Conservation (phyloP, 2,113 vertebrate species). For the Albula glossodonta region DNA sequence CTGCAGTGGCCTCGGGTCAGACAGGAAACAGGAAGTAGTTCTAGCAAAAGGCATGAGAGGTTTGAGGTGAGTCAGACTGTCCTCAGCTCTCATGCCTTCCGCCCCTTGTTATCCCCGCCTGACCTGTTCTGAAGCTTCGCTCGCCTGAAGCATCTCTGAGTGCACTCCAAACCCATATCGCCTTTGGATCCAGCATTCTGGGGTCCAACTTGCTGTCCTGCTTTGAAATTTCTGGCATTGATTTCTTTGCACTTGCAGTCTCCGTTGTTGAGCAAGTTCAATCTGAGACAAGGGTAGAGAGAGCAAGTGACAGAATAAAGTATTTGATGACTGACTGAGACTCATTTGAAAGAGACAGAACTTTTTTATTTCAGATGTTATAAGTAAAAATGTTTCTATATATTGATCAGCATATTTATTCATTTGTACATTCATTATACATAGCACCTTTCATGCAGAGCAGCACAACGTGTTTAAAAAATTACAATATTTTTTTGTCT, state of each 20-base stretch:
- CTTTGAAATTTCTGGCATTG: not conserved
- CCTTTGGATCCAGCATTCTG: not conserved
- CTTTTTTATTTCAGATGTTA: not conserved
- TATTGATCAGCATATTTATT: no score
- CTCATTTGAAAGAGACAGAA: not conserved
- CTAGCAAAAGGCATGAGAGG: not conserved
- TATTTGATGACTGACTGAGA: not conserved
- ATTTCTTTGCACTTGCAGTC: not conserved
- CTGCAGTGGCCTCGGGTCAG: not conserved
- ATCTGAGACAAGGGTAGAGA: not conserved
- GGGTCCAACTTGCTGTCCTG: not conserved
- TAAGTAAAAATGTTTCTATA: no score
- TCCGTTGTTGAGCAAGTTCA: not conserved
- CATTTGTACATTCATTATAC: no score
- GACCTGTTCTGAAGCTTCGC: not conserved
- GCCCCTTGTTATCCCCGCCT: not conserved
- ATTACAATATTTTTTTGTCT: no score
- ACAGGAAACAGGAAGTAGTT: not conserved
- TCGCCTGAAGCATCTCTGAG: not conserved
- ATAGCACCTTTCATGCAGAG: no score
- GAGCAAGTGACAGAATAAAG: not conserved
- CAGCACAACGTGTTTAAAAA: no score
- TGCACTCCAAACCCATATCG: not conserved
- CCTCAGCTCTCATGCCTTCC: not conserved
- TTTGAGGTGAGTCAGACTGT: not conserved